Base-by-base conservation (phyloP, 2,888 invertebrate species). In the Didymodactylos carnosus region DNA sequence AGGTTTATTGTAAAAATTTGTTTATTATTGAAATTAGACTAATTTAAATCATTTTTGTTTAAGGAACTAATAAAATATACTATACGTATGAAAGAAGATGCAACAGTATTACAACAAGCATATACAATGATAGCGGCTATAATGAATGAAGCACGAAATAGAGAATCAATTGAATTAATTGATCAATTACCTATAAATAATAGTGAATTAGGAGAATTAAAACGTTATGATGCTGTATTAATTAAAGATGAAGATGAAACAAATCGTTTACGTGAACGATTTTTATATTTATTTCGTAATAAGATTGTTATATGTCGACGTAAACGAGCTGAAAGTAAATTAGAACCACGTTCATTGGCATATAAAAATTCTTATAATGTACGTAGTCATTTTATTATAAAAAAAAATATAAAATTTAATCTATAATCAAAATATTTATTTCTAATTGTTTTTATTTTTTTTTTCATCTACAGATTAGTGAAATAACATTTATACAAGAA, bases 51-150 rank as follows among this genome's bases (percentile, higher is more conserved):
- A n/a, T n/a, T n/a, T n/a, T n/a, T n/a, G 16, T 35, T 35, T 2
- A 19, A 69, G 74, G 74, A 74, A 53, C 71, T 71, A 70, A 74
- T 74, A 8, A 74, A 74, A 27, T 74, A 74, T 40, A 74, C 71
- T 13, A 62, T 29, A 29, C 53, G 53, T 35, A 62, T 62, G 53
- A 27, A 35, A 1, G 53, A 62, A 35, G 53, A 62, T 35, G 35
- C 29, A 19, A 23, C 53, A 62, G 13, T 19, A 62, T 62, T 16
- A 19, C 53, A 62, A 19, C 53, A 62, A 35, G 53, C 53, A 29
- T 62, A 62, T 35, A 62, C 53, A 62, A 29, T 62, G 53, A 62
- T 62, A 62, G 35, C 29, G 29, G 35, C 14, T 62, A 35, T 62
- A 7, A 35, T 62, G 19, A 62, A 62, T 35, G 53, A 62, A 35